Base-by-base conservation (phyloP, 2,797 vertebrate species). In the Spinibarbus caldwelli region DNA sequence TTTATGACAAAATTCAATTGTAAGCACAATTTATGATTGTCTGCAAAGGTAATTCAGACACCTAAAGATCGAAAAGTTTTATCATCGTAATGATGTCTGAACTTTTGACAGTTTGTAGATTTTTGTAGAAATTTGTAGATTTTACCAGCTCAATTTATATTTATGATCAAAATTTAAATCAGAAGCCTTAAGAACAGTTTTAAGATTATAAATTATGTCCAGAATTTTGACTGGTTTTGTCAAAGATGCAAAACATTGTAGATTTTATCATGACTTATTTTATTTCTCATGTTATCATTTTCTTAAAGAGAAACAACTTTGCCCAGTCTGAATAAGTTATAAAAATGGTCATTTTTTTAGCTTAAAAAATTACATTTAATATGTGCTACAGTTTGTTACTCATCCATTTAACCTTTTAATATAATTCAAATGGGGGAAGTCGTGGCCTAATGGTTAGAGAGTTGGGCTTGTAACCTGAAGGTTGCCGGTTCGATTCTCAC, bases 231-330 rank as follows among this genome's bases (percentile, higher is more conserved):
- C 47, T 49, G 9, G 3, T 57, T 59, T 59, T 59, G 57, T 29
- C 57, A 49, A 49, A 23, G 6, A 47, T 66, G 1, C 52, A 90
- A 87, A 83, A 79, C 79, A 76, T 43, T 45, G 73, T 67, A 21
- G 4, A 68, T 52, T 52, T 92, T 93, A 91, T 73, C 86, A 89
- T 73, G 82, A 38, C 94, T 95, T 95, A 93, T 94, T 95, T 94
- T 57, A 57, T 82, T 82, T 59, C 49, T 43, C 6, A 1, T 52
- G 11, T 15, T 54, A 29, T 80, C 6, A 54, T 49, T 52, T 36
- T n/a, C n/a, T 82, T 81, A 26, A 52, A 71, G 23, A 71, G 57
- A 52, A 34, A 41, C 67, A 38, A 80, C 2, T 21, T 67, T 81
- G 47, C 34, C 34, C 38, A 52, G 29, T 62, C 59, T 15, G 26